Conservation (phyloP, 1,140 invertebrate species). For the Pseudomyrmex flavicornis region DNA sequence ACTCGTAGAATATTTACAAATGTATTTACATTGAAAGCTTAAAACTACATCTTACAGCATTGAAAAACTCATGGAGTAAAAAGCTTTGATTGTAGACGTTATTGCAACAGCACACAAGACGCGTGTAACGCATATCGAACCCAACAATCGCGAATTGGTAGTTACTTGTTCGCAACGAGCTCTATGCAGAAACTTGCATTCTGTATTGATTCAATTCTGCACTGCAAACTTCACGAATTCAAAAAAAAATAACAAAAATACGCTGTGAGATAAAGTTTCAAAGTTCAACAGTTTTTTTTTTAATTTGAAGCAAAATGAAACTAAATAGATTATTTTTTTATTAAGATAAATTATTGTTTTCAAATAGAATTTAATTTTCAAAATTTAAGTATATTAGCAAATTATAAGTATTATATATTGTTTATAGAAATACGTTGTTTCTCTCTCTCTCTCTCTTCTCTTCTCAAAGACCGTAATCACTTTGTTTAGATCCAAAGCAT, state of each 20-base stretch:
- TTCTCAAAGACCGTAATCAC: not conserved
- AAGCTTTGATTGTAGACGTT: conserved; percentile 78
- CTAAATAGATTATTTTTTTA: too few relatives aligned
- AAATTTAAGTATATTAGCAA: not conserved
- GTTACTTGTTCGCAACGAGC: conserved; percentile 13
- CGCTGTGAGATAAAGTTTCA: not conserved
- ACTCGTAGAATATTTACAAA: conserved; percentile 78
- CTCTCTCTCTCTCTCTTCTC: not conserved
- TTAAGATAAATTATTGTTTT: not conserved
- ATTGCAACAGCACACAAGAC: conserved; percentile 72
- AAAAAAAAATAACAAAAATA: not conserved
- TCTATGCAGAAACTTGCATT: not conserved
- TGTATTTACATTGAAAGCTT: conserved; percentile 73
- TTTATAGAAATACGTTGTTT: not conserved
- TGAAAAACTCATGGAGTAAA: conserved; percentile 65
- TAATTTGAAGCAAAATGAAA: not conserved
- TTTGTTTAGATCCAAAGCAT: not conserved
- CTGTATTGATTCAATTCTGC: not conserved
- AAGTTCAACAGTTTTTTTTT: not conserved
- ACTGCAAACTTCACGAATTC: not conserved
- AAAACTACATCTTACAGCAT: conserved; percentile 60
- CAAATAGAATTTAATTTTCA: not conserved
- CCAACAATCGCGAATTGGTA: conserved; percentile 22
- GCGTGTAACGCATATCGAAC: conserved; percentile 43
- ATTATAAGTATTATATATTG: too few relatives aligned